These are phyloP conservation scores for Galago senegalensis DNA, from an alignment of 2,797 vertebrate genomes.

Conservation along the genomic window DNA sequence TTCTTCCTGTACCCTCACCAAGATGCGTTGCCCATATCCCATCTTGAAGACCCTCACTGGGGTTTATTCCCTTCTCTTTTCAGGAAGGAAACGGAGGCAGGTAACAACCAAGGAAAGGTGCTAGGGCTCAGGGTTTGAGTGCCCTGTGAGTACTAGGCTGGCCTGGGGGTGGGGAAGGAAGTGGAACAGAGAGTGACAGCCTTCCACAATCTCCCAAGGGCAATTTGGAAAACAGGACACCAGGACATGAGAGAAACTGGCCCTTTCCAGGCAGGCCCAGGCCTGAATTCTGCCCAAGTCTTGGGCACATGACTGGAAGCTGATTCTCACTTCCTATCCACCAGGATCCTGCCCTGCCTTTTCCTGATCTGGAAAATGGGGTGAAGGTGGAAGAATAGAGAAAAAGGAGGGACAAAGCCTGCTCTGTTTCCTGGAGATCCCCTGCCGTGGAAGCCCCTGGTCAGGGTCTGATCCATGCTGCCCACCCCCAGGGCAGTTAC, in stretches of 20 bases:
- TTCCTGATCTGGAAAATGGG: not conserved
- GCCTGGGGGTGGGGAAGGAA: not conserved
- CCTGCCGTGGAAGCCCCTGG: not conserved
- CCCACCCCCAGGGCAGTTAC: accelerated
- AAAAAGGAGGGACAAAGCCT: not conserved
- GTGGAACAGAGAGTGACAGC: not conserved
- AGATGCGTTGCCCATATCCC: not conserved
- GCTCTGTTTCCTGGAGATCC: not conserved
- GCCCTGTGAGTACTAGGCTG: not conserved
- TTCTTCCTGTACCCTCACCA: not conserved
- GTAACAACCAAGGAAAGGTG: not conserved
- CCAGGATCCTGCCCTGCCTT: not conserved
- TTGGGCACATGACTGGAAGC: not conserved
- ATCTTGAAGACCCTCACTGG: not conserved
- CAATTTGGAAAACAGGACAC: not conserved
- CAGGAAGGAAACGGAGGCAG: not conserved
- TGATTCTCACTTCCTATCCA: not conserved
- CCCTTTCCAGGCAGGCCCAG: not conserved
- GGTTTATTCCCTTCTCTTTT: not conserved
- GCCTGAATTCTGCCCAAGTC: not conserved
- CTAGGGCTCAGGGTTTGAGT: not conserved
- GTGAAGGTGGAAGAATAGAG: accelerated
- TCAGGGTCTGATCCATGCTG: too few relatives aligned
- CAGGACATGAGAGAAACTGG: not conserved
- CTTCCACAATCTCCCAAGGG: not conserved